Percentiles rank a stretch among this genome's conserved stretches.
These are phyloP conservation scores for Meriones psammophilus DNA, from an alignment of 2,797 vertebrate species.

Conservation along the genomic window DNA sequence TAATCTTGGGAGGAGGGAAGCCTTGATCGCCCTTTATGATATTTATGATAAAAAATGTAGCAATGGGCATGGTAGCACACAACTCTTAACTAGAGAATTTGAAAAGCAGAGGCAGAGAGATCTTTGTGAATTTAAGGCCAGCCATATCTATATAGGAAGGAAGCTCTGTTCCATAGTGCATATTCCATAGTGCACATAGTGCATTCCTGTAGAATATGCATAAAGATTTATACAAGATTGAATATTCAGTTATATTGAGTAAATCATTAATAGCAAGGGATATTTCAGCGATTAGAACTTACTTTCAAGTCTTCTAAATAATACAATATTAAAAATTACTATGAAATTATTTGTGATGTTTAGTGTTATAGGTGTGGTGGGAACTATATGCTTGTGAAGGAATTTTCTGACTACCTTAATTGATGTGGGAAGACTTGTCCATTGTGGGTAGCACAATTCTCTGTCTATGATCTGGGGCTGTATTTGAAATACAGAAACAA, in stretches of 20 bases:
- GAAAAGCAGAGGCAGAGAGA: not conserved
- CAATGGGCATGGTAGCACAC: not conserved
- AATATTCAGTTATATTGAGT: not conserved
- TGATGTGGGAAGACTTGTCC: not conserved
- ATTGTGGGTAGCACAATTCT: not conserved
- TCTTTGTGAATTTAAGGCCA: not conserved
- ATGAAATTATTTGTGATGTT: not conserved
- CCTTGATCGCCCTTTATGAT: not conserved
- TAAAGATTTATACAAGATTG: not conserved
- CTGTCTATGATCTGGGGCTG: not conserved
- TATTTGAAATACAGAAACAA: not conserved
- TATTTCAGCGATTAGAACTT: not conserved
- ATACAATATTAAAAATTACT: not conserved
- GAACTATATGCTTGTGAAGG: not conserved
- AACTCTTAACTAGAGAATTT: not conserved
- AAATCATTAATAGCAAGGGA: not conserved
- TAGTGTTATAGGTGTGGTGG: not conserved
- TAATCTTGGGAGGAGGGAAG: not conserved
- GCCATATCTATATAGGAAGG: not conserved
- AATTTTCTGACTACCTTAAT: not conserved
- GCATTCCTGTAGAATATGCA: not conserved
- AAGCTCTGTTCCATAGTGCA: not conserved
- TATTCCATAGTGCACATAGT: too few relatives aligned
- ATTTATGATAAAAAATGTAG: not conserved
- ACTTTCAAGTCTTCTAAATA: not conserved